These are phyloP conservation scores for Pseudochromis fuscus DNA, from an alignment of 2,797 vertebrate species.

Conservation along the genomic window DNA sequence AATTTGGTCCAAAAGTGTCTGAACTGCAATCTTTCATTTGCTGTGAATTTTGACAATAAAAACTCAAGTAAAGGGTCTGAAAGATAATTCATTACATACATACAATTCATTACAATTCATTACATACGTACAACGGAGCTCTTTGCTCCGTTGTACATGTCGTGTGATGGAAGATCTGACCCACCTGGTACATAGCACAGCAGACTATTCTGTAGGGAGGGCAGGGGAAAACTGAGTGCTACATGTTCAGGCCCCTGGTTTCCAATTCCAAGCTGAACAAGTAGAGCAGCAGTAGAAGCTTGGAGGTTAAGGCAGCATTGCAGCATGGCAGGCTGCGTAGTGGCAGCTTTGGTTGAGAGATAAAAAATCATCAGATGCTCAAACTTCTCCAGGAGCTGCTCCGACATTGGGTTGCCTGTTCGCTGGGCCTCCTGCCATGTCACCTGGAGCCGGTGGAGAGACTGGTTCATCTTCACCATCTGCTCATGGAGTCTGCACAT, in stretches of 20 bases:
- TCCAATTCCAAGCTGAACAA: slow-evolving; percentile 92
- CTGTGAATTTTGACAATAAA: neutral
- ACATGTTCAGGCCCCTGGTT: slow-evolving; percentile 89
- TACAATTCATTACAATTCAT: no score
- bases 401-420: slow-evolving; percentile 88
- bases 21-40: neutral
- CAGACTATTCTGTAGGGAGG: slow-evolving; percentile 83
- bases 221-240: slow-evolving; percentile 91
- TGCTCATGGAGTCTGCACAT: slow-evolving; percentile 93
- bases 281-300: slow-evolving; percentile 92
- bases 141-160: slow-evolving; percentile 1
- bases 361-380: slow-evolving; percentile 97
- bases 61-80: neutral
- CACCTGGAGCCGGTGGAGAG: slow-evolving; percentile 96
- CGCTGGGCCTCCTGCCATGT: slow-evolving; percentile 96
- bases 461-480: slow-evolving; percentile 99
- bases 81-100: neutral
- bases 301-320: slow-evolving; percentile 97
- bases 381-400: slow-evolving; percentile 95
- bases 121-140: no score
- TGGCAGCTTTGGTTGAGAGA: slow-evolving; percentile 95
- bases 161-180: slow-evolving; percentile 21
- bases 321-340: slow-evolving; percentile 94
- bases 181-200: slow-evolving; percentile 96
- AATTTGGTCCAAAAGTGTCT: neutral